phyloP scores from a whole-genome alignment of 1,140 invertebrate species.

The Orius laevigatus region DNA sequence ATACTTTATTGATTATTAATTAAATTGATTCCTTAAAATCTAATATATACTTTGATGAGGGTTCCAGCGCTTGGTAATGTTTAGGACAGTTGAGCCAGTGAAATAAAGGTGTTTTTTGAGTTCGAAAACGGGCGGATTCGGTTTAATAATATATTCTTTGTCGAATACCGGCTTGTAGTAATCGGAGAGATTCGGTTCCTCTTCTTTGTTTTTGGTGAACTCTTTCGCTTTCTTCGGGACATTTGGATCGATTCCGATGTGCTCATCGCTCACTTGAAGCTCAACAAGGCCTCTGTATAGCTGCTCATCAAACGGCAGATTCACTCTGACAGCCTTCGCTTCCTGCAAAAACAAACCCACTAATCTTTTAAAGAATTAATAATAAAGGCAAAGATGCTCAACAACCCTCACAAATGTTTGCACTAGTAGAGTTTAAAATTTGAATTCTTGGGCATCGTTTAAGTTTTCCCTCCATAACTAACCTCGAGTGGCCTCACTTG shows the following conservation, averaged over 20 bases:
- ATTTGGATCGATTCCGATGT: background rate
- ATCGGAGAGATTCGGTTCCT: slow-evolving; percentile 9
- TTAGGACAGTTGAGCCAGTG: background rate
- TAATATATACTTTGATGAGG: background rate
- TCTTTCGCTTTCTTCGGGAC: background rate
- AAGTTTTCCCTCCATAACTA: too few relatives aligned
- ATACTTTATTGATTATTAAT: background rate
- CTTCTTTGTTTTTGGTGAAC: slow-evolving; percentile 8
- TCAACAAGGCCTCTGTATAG: slow-evolving; percentile 10
- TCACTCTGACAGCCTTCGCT: slow-evolving; percentile 13
- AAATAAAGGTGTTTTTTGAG: too few relatives aligned
- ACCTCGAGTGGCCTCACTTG: too few relatives aligned
- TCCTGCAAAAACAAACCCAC: too few relatives aligned
- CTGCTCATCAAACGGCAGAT: slow-evolving; percentile 14
- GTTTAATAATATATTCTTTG: slow-evolving; percentile 13
- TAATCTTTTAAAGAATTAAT: too few relatives aligned
- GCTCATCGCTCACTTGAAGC: slow-evolving; percentile 5
- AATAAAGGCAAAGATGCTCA: too few relatives aligned
- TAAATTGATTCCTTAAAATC: background rate
- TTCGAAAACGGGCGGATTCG: background rate
- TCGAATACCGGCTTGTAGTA: slow-evolving; percentile 9
- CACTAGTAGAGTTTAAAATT: too few relatives aligned
- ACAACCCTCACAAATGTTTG: too few relatives aligned
- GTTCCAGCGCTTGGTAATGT: slow-evolving; percentile 2
- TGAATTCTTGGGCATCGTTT: too few relatives aligned